These are phyloP conservation scores for Auanema sp. DNA, from an alignment of 2,888 invertebrate species.

Conservation along the genomic window DNA sequence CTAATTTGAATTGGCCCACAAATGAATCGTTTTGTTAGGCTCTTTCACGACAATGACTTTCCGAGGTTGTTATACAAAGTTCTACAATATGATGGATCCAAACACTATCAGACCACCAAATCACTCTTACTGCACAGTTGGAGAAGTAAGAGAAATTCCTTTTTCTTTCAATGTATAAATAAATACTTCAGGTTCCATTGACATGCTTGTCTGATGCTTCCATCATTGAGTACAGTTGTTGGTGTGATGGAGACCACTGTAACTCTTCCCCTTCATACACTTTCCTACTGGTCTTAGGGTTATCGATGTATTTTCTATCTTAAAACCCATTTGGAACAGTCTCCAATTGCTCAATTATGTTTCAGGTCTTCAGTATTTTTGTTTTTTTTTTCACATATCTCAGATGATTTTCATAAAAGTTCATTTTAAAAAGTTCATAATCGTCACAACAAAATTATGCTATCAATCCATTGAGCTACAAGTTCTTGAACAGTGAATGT, in stretches of 20 bases:
- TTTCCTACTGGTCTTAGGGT: not conserved
- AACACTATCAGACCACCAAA: conserved; percentile 37
- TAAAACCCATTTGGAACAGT: no score
- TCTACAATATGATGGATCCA: conserved; percentile 43
- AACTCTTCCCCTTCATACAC: conserved; percentile 21
- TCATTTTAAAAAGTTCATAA: no score
- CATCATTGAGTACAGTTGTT: conserved; percentile 40
- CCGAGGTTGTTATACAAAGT: conserved; percentile 53
- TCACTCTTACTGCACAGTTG: conserved; percentile 43
- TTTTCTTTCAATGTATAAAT: conserved; percentile 3
- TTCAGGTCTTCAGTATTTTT: no score
- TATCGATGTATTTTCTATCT: not conserved
- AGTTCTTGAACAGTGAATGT: not conserved
- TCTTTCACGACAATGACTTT: conserved; percentile 56
- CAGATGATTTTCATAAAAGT: no score
- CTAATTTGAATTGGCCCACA: no score
- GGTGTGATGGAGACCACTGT: conserved; percentile 46
- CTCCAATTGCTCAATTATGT: no score
- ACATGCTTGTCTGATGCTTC: conserved; percentile 40
- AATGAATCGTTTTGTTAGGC: no score
- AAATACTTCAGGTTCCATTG: conserved; percentile 34
- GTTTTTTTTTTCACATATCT: no score
- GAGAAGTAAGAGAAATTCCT: conserved; percentile 22
- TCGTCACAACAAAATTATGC: no score
- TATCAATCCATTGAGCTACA: no score